Base-by-base conservation (phyloP, 2,113 vertebrate species). In the Callospermophilus lateralis region DNA sequence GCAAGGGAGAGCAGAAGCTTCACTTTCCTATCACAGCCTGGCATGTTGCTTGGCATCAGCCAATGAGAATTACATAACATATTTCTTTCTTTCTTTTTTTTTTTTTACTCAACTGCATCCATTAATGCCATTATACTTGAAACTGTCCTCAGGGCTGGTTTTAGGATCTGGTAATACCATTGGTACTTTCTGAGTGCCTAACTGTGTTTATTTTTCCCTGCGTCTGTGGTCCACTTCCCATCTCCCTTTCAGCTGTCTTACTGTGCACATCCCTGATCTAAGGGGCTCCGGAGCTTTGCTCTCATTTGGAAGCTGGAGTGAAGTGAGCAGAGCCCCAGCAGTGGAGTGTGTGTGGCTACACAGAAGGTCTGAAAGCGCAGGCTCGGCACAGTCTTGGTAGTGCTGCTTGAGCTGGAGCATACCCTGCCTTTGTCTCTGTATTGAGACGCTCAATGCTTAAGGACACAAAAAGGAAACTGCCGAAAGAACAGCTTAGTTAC, bases 331-430 rank as follows among this genome's bases (percentile, higher is more conserved):
- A 37, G 2, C 0, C 0, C 9, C 30, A 13, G 6, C 2, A 6
- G 7, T 0, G 15, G 32, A 37, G 7, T 0, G 1, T 1, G 2
- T 30, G 17, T 0, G 4, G 28, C 28, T 17, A 4, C 16, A 0
- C 1, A 39, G 2, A 9, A 45, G 32, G 55, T 5, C 17, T 39
- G 61, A 13, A 17, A 22, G 3, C 3, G 0, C 24, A 45, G 8
- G 6, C 0, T 0, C 22, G 8, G 28, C 20, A 65, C 12, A 72
- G 39, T 53, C 34, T 34, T 26, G 32, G n/a, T 11, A 19, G 13
- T 9, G 63, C 22, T 13, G 5, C 10, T 76, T 34, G 34, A 26
- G 28, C 37, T 30, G 8, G 63, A 79, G 58, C 63, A 22, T 13
- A 11, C 12, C 26, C 11, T 6, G 88, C 11, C 45, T 88, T 63